Conservation (phyloP, 2,113 vertebrate species). For the Paralichthys olivaceus region DNA sequence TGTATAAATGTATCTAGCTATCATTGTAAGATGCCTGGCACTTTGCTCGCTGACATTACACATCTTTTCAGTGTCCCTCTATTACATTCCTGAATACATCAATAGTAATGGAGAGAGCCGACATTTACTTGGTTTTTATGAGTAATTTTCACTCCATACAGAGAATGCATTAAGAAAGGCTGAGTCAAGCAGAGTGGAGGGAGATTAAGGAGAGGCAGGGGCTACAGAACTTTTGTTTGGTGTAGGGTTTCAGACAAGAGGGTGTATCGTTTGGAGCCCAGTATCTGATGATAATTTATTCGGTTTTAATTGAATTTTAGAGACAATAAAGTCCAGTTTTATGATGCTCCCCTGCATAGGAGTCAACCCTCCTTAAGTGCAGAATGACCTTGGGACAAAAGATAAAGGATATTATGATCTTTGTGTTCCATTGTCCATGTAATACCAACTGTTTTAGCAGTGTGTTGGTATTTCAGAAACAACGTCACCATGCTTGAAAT, state of each 20-base stretch:
- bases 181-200: background rate
- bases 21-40: slow-evolving; percentile 8
- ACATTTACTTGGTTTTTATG: slow-evolving; percentile 28
- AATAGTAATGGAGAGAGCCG: background rate
- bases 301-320: slow-evolving; percentile 18
- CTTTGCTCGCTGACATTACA: slow-evolving; percentile 9
- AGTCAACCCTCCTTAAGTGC: background rate
- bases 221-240: background rate
- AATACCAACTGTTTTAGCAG: background rate
- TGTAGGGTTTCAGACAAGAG: background rate
- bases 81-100: slow-evolving; percentile 19
- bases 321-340: slow-evolving; percentile 1
- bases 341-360: background rate
- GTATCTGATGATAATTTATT: slow-evolving; percentile 1
- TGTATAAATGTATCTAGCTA: slow-evolving; percentile 19
- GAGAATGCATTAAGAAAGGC: slow-evolving; percentile 20
- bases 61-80: slow-evolving; percentile 14
- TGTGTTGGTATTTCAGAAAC: slow-evolving; percentile 21
- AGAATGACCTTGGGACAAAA: slow-evolving; percentile 13
- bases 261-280: background rate
- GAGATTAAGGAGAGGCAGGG: background rate
- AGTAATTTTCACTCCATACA: slow-evolving; percentile 27
- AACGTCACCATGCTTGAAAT: slow-evolving; percentile 6
- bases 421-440: background rate
- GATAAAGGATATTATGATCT: background rate